Conservation (phyloP, 2,888 invertebrate species). For the Chironomus tentans region DNA sequence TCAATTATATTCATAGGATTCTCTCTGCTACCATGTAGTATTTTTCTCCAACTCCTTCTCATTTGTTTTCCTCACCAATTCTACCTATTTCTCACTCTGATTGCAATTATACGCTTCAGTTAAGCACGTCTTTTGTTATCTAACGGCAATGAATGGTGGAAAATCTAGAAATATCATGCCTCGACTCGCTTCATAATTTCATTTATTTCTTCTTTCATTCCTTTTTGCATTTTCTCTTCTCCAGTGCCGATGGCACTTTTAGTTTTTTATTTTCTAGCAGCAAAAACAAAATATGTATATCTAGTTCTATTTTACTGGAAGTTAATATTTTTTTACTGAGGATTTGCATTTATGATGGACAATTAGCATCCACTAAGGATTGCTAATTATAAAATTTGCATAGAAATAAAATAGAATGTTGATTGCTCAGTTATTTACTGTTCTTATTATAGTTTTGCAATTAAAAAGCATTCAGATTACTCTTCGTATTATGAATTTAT, state of each 20-base stretch:
- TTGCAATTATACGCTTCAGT: constrained; percentile 9
- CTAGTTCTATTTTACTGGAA: too few species aligned
- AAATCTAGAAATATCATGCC: neutral
- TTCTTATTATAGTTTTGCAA: too few species aligned
- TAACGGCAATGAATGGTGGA: neutral
- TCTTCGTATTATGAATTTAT: too few species aligned
- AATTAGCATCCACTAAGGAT: too few species aligned
- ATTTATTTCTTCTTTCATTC: constrained; percentile 2
- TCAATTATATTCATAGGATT: constrained; percentile 8
- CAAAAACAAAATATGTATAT: too few species aligned
- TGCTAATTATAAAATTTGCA: too few species aligned
- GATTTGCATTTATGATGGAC: too few species aligned
- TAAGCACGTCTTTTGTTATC: constrained; percentile 8
- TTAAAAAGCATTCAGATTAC: too few species aligned
- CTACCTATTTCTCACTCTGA: neutral
- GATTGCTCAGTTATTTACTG: too few species aligned
- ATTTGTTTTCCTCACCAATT: neutral
- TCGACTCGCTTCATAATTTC: constrained; percentile 1
- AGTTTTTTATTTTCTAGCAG: neutral
- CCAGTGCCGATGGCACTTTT: neutral
- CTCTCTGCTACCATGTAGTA: neutral
- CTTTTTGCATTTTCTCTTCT: neutral
- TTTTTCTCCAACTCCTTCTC: neutral
- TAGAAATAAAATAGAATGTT: too few species aligned
- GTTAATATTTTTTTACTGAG: too few species aligned